A percentile compares a stretch with the other conserved stretches of the same genome.
Conservation (phyloP, 2,888 invertebrate species). For the Eumerus sabulonum region DNA sequence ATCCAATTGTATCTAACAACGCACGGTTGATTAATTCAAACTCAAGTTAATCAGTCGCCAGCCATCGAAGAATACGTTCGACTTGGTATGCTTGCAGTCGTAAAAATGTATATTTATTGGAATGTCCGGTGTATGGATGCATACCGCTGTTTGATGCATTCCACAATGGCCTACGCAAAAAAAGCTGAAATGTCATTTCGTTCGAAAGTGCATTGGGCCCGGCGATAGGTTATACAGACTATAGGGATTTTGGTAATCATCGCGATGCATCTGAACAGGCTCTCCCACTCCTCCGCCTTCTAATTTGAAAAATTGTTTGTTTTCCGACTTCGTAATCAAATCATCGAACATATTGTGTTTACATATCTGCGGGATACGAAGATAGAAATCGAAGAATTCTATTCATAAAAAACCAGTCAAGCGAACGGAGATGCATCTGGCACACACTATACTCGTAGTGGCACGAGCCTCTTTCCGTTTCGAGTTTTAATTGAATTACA, state of each 20-base stretch:
- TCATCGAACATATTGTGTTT: not conserved
- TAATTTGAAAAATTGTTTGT: conserved; percentile 31
- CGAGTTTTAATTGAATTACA: conserved; percentile 59
- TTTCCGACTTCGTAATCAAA: conserved; percentile 38
- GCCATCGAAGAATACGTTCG: conserved; percentile 39
- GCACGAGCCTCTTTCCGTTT: conserved; percentile 41
- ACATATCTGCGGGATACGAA: conserved; percentile 32
- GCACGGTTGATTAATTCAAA: conserved; percentile 44
- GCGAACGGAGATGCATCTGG: conserved; percentile 21
- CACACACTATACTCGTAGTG: conserved; percentile 21
- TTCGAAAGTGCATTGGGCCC: conserved; percentile 50
- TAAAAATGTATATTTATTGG: conserved; percentile 56
- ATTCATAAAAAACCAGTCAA: conserved; percentile 36
- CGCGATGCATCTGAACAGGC: conserved; percentile 13
- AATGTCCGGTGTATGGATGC: conserved; percentile 35
- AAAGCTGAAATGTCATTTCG: conserved; percentile 20
- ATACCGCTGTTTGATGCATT: conserved; percentile 2
- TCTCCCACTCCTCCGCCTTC: conserved; percentile 34
- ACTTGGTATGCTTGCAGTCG: conserved; percentile 25
- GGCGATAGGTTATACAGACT: no score
- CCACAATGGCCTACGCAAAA: conserved; percentile 52
- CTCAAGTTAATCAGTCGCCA: conserved; percentile 32
- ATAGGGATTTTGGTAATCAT: not conserved
- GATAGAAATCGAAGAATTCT: conserved; percentile 25
- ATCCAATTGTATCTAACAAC: not conserved